Evolutionary conservation across 2,888 invertebrate species (phyloP), one percentile per base, ranked within the genome.

Genomic region (Eulithis testata): DNA sequence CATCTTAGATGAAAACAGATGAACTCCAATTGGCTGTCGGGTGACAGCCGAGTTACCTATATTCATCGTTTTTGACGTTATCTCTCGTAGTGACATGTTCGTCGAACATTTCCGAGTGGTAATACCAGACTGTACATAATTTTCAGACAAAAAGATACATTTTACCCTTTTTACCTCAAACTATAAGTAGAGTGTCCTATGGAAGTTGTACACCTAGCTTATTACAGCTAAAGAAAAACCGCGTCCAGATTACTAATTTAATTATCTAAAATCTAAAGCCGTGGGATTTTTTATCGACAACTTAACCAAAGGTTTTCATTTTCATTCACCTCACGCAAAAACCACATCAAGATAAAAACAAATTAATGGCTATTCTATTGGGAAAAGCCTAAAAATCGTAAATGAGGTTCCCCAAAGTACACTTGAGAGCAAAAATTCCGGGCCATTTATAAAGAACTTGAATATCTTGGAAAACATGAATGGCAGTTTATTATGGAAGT

Each of bases 361-460:
- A 77, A 79, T 76, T 74, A 78, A 78, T 76, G 73, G 75, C 70
- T 40, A 70, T 76, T 80, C 76, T 74, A 81, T 80, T 73, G 78
- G 77, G 80, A 82, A 79, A 78, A 77, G 76, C 75, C 78, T 76
- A 73, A 55, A 63, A 74, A 75, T 74, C 60, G 52, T 56, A 54
- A 65, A 65, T 63, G 60, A 60, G 65, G 60, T 54, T 54, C 49
- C 57, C 57, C 11, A 60, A 68, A 67, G 68, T 68, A 55, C 37
- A 37, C 37, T 21, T 21, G 21, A 21, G 21, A 21, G 21, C 21
- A 21, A 21, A 21, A 21, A 21, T 21, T 21, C 21, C 21, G 21
- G 21, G 21, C 21, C 2, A 21, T 21, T 21, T 21, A 21, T 21
- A 21, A 21, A 21, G 21, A 21, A 21, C 21, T 21, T 21, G 21